These are phyloP conservation scores for Dendrocincla fuliginosa DNA, from an alignment of 2,797 vertebrate species.

Conservation along the genomic window DNA sequence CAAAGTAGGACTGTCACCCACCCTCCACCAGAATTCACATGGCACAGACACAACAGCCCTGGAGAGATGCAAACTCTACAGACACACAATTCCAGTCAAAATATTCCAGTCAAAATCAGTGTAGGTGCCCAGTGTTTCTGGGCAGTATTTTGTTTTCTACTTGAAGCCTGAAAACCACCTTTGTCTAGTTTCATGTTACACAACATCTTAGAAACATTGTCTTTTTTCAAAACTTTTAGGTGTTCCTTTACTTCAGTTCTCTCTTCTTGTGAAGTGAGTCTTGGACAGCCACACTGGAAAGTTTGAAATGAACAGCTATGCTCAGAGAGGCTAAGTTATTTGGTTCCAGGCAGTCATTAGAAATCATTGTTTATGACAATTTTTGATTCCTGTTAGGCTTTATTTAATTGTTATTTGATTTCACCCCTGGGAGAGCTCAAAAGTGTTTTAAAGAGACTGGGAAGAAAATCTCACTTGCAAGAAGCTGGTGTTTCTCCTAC, in stretches of 20 bases:
- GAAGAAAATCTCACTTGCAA: background rate
- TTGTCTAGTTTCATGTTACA: background rate
- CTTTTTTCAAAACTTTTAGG: background rate
- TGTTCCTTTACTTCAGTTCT: background rate
- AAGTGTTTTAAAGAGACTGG: background rate
- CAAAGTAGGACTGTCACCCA: background rate
- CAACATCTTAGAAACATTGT: background rate
- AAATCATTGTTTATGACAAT: background rate
- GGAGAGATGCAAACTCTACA: background rate
- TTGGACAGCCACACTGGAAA: background rate
- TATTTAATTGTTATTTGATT: background rate
- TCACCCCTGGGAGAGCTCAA: background rate
- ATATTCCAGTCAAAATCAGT: background rate
- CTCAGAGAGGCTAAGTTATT: background rate
- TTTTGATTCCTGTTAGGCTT: background rate
- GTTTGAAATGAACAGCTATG: background rate
- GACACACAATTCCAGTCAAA: background rate
- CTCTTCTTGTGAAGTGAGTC: background rate
- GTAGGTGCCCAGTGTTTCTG: background rate
- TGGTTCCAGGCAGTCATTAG: background rate
- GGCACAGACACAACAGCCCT: background rate
- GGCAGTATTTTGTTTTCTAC: background rate
- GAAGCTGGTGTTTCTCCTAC: background rate
- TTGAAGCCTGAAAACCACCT: background rate
- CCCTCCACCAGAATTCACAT: background rate